Conservation (phyloP, 1,140 invertebrate species). For the Orius insidiosus region DNA sequence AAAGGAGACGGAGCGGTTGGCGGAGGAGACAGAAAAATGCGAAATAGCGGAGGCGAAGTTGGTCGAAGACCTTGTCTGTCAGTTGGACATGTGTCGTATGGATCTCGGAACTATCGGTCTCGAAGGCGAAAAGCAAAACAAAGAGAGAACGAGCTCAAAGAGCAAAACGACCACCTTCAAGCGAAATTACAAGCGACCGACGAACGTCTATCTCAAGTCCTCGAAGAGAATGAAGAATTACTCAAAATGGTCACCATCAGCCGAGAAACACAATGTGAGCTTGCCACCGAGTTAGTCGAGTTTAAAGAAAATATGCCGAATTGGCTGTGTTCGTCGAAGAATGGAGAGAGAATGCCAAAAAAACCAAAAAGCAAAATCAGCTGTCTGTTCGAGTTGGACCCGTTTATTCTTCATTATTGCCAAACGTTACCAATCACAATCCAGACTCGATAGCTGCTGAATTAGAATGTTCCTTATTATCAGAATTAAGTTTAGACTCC, state of each 20-base stretch:
- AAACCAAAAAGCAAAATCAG: conserved; percentile 39
- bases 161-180: conserved; percentile 11
- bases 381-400: conserved; percentile 42
- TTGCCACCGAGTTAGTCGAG: conserved; percentile 75
- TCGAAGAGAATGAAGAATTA: conserved; percentile 77
- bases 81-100: conserved; percentile 31
- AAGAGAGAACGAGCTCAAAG: conserved; percentile 8
- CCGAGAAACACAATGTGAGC: conserved; percentile 75
- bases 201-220: conserved; percentile 25
- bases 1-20: conserved; percentile 57
- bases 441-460: conserved; percentile 70
- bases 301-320: conserved; percentile 68
- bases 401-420: conserved; percentile 31
- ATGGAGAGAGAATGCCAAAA: conserved; percentile 45
- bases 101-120: neutral
- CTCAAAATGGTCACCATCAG: conserved; percentile 64
- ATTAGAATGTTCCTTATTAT: conserved; percentile 72
- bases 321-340: conserved; percentile 63
- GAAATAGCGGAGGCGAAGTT: conserved; percentile 78
- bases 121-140: conserved; percentile 8
- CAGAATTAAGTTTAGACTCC: conserved; percentile 63
- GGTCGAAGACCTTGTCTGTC: conserved; percentile 65
- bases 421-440: conserved; percentile 23
- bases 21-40: conserved; percentile 61
- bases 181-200: conserved; percentile 7